Evolutionary conservation across 2,888 invertebrate genomes (phyloP).

Genomic region (Ischnura elegans): DNA sequence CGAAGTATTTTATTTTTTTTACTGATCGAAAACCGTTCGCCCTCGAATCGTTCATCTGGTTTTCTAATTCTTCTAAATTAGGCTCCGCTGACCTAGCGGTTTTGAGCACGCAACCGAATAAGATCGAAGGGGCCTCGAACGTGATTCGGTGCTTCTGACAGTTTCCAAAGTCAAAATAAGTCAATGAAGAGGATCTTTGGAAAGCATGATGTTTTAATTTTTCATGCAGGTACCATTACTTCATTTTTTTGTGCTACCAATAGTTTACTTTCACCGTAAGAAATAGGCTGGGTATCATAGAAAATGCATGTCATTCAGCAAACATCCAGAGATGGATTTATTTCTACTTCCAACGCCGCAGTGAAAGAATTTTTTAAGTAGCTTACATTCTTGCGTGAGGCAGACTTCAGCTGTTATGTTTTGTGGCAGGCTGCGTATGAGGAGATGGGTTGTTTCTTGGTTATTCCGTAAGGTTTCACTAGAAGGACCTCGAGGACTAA

Average conservation of each 20-base stretch:
- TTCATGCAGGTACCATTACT: too few species aligned
- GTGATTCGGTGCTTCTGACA: not conserved
- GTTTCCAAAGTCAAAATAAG: not conserved
- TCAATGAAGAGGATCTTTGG: not conserved
- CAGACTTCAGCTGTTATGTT: not conserved
- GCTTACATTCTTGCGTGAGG: not conserved
- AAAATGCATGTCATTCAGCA: not conserved
- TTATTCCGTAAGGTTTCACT: not conserved
- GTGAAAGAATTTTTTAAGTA: not conserved
- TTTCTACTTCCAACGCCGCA: not conserved
- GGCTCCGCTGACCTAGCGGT: not conserved
- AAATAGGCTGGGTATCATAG: not conserved
- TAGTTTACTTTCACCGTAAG: too few species aligned
- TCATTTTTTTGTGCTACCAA: too few species aligned
- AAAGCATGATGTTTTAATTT: not conserved
- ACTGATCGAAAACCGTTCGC: not conserved
- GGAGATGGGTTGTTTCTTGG: not conserved
- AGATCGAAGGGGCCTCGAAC: not conserved
- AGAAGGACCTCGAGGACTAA: not conserved
- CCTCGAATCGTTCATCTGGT: not conserved
- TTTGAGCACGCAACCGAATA: not conserved
- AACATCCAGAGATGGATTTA: not conserved
- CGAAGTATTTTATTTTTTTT: not conserved
- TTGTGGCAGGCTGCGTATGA: not conserved
- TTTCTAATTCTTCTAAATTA: conserved; percentile 2